These are phyloP conservation scores for Gadopsis marmoratus DNA, from an alignment of 2,797 vertebrate genomes.

Conservation along the genomic window DNA sequence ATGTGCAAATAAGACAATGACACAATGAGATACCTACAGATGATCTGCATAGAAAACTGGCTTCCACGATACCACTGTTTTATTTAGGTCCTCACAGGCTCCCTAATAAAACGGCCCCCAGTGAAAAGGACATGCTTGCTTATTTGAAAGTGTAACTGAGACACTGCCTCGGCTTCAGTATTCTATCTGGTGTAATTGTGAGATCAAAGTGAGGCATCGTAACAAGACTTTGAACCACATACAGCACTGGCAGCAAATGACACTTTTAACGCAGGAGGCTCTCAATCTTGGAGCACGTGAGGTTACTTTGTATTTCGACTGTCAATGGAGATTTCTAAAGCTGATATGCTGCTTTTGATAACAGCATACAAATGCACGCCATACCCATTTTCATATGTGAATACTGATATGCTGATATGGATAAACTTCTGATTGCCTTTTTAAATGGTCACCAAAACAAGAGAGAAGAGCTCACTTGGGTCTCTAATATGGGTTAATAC, in stretches of 20 bases:
- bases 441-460: background rate
- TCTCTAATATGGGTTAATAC: too few relatives aligned
- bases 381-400: background rate
- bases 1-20: background rate
- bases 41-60: slow-evolving; percentile 2
- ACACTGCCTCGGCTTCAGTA: background rate
- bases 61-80: background rate
- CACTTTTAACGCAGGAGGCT: background rate
- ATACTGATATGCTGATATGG: background rate
- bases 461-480: background rate
- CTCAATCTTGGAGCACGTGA: background rate
- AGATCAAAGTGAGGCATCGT: background rate
- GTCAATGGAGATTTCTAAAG: background rate
- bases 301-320: background rate
- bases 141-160: background rate
- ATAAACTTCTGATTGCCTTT: background rate
- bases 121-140: background rate
- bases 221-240: background rate
- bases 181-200: too few relatives aligned
- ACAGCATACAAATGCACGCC: background rate
- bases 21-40: background rate
- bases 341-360: background rate
- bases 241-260: background rate
- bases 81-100: background rate
- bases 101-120: background rate